These are phyloP conservation scores for Gortyna flavago DNA, from an alignment of 2,888 invertebrate species.

Conservation along the genomic window DNA sequence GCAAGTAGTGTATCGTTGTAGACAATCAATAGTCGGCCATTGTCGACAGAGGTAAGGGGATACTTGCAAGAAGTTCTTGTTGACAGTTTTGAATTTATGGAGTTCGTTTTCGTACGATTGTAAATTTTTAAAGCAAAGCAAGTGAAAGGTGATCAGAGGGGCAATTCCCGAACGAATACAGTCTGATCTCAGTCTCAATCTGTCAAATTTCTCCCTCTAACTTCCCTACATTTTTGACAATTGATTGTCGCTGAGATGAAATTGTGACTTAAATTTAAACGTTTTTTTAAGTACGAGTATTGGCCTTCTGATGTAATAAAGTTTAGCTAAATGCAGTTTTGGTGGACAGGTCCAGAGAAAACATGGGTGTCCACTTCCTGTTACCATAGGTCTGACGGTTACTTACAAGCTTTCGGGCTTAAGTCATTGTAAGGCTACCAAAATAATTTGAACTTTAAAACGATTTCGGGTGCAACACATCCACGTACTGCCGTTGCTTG, in stretches of 20 bases:
- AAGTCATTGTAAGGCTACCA: background rate
- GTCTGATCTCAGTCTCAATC: background rate
- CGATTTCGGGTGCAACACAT: background rate
- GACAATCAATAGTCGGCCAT: constrained; percentile 44
- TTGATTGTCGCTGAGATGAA: background rate
- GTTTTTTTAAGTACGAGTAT: background rate
- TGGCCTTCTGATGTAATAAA: background rate
- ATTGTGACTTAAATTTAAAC: background rate
- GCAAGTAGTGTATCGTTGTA: constrained; percentile 33
- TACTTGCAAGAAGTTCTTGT: background rate
- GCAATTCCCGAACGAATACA: background rate
- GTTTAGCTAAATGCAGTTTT: background rate
- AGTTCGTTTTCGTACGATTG: background rate
- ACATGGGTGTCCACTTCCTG: background rate
- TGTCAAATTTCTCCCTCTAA: background rate
- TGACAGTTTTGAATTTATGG: background rate
- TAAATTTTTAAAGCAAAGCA: background rate
- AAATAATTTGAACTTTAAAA: too few species aligned
- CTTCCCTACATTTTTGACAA: background rate
- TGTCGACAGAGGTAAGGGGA: constrained; percentile 20
- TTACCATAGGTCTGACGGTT: background rate
- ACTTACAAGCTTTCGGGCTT: too few species aligned
- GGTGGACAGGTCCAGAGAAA: background rate
- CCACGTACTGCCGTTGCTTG: background rate
- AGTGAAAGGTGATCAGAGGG: background rate